Evolutionary conservation across 2,888 invertebrate species (phyloP), one percentile per base, ranked within the genome.

Genomic region (Caenorhabditis sulstoni): DNA sequence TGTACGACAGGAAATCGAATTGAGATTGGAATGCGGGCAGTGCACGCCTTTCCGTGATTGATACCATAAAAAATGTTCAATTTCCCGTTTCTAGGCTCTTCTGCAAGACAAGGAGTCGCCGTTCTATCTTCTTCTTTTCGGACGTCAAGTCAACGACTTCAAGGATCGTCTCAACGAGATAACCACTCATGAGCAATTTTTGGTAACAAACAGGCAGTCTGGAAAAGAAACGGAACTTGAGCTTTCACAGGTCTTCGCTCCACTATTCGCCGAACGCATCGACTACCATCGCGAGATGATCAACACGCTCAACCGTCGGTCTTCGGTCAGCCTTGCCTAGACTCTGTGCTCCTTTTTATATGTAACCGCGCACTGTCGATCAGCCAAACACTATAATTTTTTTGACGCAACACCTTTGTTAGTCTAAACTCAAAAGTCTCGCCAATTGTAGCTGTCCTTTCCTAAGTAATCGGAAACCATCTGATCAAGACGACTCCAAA

Each of bases 221-320:
- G 22, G n/a, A 5, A 8, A 35, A 47, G 16, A 1, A 22, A 18
- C n/a, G 12, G 0, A 39, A 44, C 41, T 41, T 1, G 12, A 12
- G 1, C 0, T 1, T 68, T 68, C 35, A 7, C 57, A 73, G 73
- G 58, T 58, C 1, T 73, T 58, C 20, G 64, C 41, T 14, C 57
- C 73, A n/a, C 18, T 57, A 35, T 64, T 64, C 50, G 73, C 73
- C 3, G 64, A 73, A 41, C 73, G 73, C 64, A 73, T 73, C 58
- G 73, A 73, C 52, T 64, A 64, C 18, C 64, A 64, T 23, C 73
- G 73, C 20, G 73, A 73, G 52, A 57, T 64, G 39, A 73, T 73
- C 44, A n/a, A 73, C 58, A 64, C 64, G 44, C 64, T 73, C 45
- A 57, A 65, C 49, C 64, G 73, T 45, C 73, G 64, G 5, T 57